These are phyloP conservation scores for Turritopsis dohrnii DNA, from an alignment of 30 jellyfish, hydroid and myxozoan species.

Conservation along the genomic window DNA sequence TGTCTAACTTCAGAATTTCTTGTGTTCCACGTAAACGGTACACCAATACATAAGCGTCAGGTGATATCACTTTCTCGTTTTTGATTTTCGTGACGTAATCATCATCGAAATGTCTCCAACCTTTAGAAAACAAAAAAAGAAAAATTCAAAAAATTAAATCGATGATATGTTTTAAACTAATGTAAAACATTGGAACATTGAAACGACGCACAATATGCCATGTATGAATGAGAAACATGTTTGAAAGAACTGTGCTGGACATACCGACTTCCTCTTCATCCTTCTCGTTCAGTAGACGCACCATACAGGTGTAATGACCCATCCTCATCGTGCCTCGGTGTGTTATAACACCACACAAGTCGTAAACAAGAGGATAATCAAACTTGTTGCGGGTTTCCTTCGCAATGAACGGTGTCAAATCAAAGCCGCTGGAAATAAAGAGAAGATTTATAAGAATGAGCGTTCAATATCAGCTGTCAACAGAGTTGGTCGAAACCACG, in stretches of 20 bases:
- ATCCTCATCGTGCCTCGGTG: constrained; percentile 87
- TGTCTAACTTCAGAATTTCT: constrained; percentile 40
- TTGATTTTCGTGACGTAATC: constrained; percentile 52
- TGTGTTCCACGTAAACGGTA: constrained; percentile 72
- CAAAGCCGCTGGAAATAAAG: constrained; percentile 70
- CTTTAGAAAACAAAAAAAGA: too few relatives aligned
- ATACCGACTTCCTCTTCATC: constrained; percentile 80
- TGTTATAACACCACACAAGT: constrained; percentile 77
- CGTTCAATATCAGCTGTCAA: too few relatives aligned
- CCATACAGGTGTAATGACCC: constrained; percentile 96
- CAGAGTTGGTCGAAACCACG: too few relatives aligned
- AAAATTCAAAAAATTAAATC: too few relatives aligned
- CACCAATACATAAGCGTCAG: constrained; percentile 81
- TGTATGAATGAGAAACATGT: too few relatives aligned
- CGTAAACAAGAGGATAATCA: constrained; percentile 51
- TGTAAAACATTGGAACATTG: too few relatives aligned
- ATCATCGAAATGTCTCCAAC: constrained; percentile 90
- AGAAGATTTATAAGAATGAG: too few relatives aligned
- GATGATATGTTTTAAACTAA: too few relatives aligned
- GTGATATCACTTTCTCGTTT: constrained; percentile 50
- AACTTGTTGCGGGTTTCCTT: constrained; percentile 49
- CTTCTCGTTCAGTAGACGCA: constrained; percentile 42
- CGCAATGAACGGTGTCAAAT: constrained; percentile 55
- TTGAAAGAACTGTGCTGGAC: too few relatives aligned
- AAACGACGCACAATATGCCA: too few relatives aligned